phyloP scores from a whole-genome alignment of 2,113 vertebrate genomes.

The Burhinus oedicnemus region DNA sequence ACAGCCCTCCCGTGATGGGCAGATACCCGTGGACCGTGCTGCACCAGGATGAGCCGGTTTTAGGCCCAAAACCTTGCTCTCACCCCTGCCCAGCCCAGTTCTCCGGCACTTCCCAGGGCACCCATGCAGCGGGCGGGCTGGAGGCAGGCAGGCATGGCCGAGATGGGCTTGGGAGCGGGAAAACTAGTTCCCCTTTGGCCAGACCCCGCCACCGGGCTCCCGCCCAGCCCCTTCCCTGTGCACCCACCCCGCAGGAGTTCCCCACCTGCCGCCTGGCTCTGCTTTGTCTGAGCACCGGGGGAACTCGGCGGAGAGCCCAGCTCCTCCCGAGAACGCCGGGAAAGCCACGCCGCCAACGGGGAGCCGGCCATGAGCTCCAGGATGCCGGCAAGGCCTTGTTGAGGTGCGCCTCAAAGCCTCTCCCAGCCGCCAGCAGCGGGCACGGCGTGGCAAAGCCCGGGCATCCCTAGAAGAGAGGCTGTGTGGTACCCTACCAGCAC shows the following conservation, averaged over 20 bases:
- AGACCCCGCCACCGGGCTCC: neutral
- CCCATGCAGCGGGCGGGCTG: neutral
- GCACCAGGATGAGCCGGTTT: neutral
- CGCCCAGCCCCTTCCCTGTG: neutral
- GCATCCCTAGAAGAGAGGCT: neutral
- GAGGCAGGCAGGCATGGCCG: accelerated
- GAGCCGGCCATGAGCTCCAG: neutral
- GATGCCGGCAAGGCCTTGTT: neutral
- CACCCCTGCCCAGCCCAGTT: neutral
- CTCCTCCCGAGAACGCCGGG: neutral
- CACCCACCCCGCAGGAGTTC: conserved; percentile 37
- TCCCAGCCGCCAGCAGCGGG: neutral
- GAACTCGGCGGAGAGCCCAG: neutral
- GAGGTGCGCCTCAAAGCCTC: neutral
- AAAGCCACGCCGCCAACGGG: neutral
- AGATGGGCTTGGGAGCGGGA: neutral
- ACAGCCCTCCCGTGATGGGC: neutral
- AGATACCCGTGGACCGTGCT: accelerated
- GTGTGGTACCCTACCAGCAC: neutral
- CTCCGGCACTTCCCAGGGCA: neutral
- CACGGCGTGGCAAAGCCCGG: neutral
- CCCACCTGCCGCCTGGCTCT: conserved; percentile 28
- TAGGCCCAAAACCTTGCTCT: neutral
- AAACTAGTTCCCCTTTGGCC: neutral
- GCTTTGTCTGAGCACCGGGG: conserved; percentile 50